Conservation (phyloP, 2,888 invertebrate species). For the Lacanobia oleracea region DNA sequence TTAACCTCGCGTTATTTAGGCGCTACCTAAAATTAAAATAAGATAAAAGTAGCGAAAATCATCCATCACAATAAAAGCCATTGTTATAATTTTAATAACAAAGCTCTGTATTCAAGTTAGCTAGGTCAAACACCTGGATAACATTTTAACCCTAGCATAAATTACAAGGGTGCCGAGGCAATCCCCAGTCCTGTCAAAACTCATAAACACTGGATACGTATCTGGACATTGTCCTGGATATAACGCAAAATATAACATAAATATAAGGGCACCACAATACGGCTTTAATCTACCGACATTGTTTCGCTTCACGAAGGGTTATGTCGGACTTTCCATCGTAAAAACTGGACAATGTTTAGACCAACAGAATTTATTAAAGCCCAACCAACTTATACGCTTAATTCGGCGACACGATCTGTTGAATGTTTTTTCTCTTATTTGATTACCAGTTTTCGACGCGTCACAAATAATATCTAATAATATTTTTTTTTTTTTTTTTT, state of each 20-base stretch:
- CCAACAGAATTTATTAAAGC: conserved; percentile 27
- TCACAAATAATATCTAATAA: no score
- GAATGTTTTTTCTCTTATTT: conserved; percentile 29
- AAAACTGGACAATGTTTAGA: conserved; percentile 31
- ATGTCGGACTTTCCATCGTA: conserved; percentile 34
- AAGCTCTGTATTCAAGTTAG: conserved; percentile 14
- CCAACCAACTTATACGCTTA: neutral
- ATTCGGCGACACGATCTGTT: neutral
- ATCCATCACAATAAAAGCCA: neutral
- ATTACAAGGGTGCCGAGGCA: conserved; percentile 43
- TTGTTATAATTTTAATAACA: conserved; percentile 22
- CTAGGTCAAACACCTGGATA: conserved; percentile 33
- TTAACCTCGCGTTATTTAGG: neutral
- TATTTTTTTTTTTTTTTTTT: no score
- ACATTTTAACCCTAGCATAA: conserved; percentile 48
- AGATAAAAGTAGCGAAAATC: neutral
- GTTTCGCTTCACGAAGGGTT: conserved; percentile 53
- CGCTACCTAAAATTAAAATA: neutral
- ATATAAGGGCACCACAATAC: conserved; percentile 60
- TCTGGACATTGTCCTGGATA: conserved; percentile 50
- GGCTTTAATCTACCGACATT: conserved; percentile 61
- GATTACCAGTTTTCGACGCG: conserved; percentile 29
- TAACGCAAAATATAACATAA: conserved; percentile 57
- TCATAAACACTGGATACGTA: conserved; percentile 60
- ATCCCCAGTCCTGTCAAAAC: conserved; percentile 53